Conservation (phyloP, 2,797 vertebrate genomes). For the Heliangelus exortis region DNA sequence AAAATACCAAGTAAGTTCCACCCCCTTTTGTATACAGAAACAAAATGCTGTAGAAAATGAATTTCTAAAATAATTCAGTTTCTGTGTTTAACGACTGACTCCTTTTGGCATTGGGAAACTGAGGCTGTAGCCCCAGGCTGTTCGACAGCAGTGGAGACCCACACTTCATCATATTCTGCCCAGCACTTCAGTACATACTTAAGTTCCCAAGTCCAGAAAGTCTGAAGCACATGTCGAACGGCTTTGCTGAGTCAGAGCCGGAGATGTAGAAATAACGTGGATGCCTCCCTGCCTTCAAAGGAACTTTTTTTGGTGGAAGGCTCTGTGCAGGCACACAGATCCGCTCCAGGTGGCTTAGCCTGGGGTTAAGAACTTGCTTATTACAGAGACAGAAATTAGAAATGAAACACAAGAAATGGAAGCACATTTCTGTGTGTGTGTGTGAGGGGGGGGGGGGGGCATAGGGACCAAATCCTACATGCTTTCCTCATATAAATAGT, state of each 20-base stretch:
- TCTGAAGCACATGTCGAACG: not conserved
- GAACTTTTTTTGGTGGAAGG: not conserved
- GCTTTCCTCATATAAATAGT: conserved; percentile 14
- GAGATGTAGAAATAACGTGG: not conserved
- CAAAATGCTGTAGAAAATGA: not conserved
- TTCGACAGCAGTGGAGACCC: not conserved
- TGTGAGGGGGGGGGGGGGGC: too few species aligned
- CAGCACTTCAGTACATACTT: not conserved
- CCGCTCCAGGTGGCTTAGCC: conserved; percentile 31
- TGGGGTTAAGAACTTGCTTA: not conserved
- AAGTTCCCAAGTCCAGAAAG: not conserved
- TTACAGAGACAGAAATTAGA: conserved; percentile 14
- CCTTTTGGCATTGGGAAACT: not conserved
- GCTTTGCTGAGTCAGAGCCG: conserved; percentile 40
- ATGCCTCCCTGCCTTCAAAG: conserved; percentile 8
- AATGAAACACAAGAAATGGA: conserved; percentile 3
- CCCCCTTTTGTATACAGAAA: not conserved
- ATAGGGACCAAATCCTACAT: not conserved
- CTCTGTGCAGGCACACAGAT: not conserved
- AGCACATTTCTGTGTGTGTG: not conserved
- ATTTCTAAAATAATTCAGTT: not conserved
- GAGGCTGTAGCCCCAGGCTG: not conserved
- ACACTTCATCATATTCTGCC: not conserved
- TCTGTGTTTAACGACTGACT: not conserved
- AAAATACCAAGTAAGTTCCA: not conserved